Evolutionary conservation across 2,113 vertebrate species (phyloP), one percentile per base, ranked within the genome.

Genomic region (Trochalopteron elliotii): DNA sequence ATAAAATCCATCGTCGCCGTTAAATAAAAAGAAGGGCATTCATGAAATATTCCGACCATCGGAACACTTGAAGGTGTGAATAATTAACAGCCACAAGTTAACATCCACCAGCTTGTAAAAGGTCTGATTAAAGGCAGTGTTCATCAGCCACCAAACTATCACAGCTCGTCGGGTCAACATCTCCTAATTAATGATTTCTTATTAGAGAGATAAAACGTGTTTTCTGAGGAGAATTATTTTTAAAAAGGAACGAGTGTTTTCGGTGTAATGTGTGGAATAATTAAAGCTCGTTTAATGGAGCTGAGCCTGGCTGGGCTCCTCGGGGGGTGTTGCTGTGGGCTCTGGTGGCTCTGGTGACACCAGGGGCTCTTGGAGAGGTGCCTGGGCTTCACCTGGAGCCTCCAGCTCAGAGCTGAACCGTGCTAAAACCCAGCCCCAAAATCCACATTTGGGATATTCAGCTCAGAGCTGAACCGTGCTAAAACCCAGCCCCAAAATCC

Each of bases 81-180:
- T 97, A 97, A 97, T 97, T 97, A 97, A 97, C 95, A 96, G 81
- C 44, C 94, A 91, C 89, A 78, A 97, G 95, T 96, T 96, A 97
- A 97, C 95, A 98, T 97, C 96, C 82, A 74, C 44, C 87, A 89
- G 95, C 97, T 96, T 98, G 97, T 98, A 97, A 98, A 89, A 93
- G 95, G 96, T 96, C 93, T 98, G 97, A 98, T 98, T 98, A 97
- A 98, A 98, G 97, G 97, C 96, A 69, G 89, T 89, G 91, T 92
- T 97, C 97, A 94, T 97, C 96, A 96, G 92, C 97, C 91, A 91
- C 97, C 60, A 40, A 90, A 79, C 96, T 89, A 95, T 93, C 95
- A 89, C 68, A 96, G 96, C 97, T 97, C 97, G 71, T 82, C 94
- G 91, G 97, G 97, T 97, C 95, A 95, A 91, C 97, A 96, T 97